Base-by-base conservation (phyloP, 1,140 invertebrate genomes). In the Theocolax elegans region DNA sequence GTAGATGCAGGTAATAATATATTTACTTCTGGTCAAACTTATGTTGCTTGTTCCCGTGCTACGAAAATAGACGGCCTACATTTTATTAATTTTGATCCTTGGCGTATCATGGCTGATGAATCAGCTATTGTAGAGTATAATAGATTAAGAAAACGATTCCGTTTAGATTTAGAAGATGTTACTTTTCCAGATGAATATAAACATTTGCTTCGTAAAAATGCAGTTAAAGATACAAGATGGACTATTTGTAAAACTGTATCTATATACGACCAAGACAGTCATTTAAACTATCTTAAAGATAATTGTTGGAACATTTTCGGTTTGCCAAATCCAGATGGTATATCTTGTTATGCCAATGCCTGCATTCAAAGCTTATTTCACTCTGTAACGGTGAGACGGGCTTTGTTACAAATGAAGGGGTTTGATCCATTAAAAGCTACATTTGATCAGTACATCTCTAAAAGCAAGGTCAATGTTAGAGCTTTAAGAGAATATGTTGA, bases 1-100 rank as follows among this genome's bases (percentile, higher is more conserved):
- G 63, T 81, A 86, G 91, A 91, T 12, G 88, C 89, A 46, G 91
- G 91, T 42, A 92, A 93, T 85, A 93, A 91, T 35, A n/a, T n/a
- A n/a, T n/a, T n/a, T n/a, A n/a, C n/a, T n/a, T n/a, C n/a, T n/a
- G n/a, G n/a, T n/a, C n/a, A 83, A 72, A 73, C 71, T 29, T 85
- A 81, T 72, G 79, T 83, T 23, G 80, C 81, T 40, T 60, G 83
- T 3, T 82, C 80, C 13, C 74, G 80, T 64, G 76, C 81, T 9
- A 80, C 73, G 17, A 75, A 60, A 10, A 66, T 84, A 17, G 56
- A 78, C 15, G 79, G 80, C 35, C 48, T 79, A 29, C 73, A 79
- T 72, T 67, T 82, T 44, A 75, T 80, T 9, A 80, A 82, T 75
- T 80, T 74, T 51, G 75, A 79, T 72, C 75, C 75, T 46, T 46